A percentile compares a stretch with the other conserved stretches of the same genome.
Conservation (phyloP, 2,888 invertebrate genomes). For the Amorpha juglandis region DNA sequence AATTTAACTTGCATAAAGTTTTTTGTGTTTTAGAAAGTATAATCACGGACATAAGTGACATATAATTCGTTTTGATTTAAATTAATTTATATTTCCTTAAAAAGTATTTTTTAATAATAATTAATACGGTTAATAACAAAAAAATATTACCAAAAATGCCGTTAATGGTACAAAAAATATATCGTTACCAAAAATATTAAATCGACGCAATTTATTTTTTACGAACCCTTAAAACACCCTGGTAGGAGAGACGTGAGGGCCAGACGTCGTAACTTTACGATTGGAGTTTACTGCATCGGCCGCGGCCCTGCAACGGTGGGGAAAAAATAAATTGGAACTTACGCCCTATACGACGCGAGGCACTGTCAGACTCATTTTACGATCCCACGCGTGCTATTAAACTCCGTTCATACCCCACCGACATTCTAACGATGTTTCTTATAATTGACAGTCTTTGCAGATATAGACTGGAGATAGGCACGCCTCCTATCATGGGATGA, state of each 20-base stretch:
- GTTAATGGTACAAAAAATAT: too few species aligned
- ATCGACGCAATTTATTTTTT: constrained; percentile 26
- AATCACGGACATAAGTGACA: too few species aligned
- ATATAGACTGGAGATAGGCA: too few species aligned
- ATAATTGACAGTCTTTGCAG: too few species aligned
- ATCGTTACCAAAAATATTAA: constrained; percentile 15
- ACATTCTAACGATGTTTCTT: not conserved
- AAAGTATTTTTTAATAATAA: too few species aligned
- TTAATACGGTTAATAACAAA: not conserved
- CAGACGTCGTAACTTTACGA: constrained; percentile 80
- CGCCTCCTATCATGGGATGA: too few species aligned
- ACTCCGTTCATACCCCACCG: constrained; percentile 17
- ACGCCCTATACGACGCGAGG: constrained; percentile 59
- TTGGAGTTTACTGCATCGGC: constrained; percentile 75
- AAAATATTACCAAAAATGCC: not conserved
- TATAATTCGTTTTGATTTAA: too few species aligned
- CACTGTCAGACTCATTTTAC: constrained; percentile 61
- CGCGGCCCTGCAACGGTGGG: constrained; percentile 73
- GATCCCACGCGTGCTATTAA: constrained; percentile 42
- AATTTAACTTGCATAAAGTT: too few species aligned
- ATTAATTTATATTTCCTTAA: too few species aligned
- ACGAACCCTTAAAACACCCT: constrained; percentile 42
- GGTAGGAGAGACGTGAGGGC: constrained; percentile 62
- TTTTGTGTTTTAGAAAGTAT: too few species aligned
- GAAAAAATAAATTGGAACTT: constrained; percentile 82